phyloP scores from a whole-genome alignment of 2,888 invertebrate species.

The Heliconius erato region DNA sequence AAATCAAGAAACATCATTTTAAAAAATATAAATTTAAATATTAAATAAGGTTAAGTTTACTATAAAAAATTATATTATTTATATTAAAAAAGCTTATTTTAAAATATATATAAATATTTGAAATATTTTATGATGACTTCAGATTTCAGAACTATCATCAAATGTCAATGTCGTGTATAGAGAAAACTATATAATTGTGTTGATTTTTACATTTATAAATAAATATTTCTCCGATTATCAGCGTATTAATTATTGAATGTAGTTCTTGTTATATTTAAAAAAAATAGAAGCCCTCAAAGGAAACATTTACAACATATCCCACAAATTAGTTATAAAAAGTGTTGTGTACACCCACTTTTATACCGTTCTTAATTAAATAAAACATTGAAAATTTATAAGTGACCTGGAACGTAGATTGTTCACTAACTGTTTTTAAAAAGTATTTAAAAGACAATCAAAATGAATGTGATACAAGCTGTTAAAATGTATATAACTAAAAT shows the following conservation, averaged over 20 bases:
- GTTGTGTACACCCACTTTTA: conserved; percentile 9
- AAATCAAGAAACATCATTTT: not conserved
- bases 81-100: no score
- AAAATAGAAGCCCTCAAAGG: not conserved
- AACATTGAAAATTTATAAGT: not conserved
- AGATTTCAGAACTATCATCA: not conserved
- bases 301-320: not conserved
- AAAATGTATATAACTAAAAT: conserved; percentile 98
- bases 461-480: conserved; percentile 97
- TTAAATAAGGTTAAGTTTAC: no score
- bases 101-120: no score
- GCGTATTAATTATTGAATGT: not conserved
- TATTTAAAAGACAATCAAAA: conserved; percentile 74
- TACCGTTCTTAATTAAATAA: conserved; percentile 25
- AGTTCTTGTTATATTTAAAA: not conserved
- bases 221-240: not conserved
- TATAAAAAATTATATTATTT: no score
- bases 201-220: conserved; percentile 2
- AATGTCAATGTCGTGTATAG: conserved; percentile 11
- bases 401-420: not conserved
- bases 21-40: no score
- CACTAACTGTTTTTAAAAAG: not conserved
- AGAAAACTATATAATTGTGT: not conserved
- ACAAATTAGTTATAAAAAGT: not conserved
- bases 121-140: no score